These are phyloP conservation scores for Chloropsis cyanopogon DNA, from an alignment of 2,113 vertebrate genomes.

Conservation along the genomic window DNA sequence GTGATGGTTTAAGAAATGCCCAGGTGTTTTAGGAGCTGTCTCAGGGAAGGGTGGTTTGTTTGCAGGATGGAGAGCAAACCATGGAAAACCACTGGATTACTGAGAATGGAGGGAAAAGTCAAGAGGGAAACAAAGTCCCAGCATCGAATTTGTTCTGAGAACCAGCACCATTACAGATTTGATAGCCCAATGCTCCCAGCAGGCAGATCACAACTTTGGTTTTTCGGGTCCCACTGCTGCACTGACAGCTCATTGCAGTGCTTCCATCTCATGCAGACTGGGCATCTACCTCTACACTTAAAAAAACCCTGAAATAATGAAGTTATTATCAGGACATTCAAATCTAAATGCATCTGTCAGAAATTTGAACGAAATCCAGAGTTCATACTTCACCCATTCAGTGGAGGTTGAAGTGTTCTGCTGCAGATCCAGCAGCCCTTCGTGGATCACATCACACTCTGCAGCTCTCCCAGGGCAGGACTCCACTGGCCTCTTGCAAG, in stretches of 20 bases:
- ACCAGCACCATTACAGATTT: not conserved
- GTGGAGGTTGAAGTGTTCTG: constrained; percentile 58
- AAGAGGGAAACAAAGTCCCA: not conserved
- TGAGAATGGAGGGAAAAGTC: not conserved
- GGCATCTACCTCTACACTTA: not conserved
- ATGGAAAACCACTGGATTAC: not conserved
- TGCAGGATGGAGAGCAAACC: not conserved
- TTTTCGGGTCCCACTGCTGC: not conserved
- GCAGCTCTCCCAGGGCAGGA: not conserved
- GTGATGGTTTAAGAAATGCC: not conserved
- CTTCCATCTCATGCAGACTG: not conserved
- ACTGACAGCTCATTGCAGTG: not conserved
- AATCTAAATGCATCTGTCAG: not conserved
- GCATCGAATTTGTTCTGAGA: not conserved
- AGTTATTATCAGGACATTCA: not conserved
- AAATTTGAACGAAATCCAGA: not conserved
- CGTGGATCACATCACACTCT: constrained; percentile 36
- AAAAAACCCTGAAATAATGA: not conserved
- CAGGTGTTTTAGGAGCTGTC: not conserved
- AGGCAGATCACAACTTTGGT: not conserved
- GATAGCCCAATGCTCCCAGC: not conserved
- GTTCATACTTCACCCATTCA: constrained; percentile 76
- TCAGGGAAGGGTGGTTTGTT: not conserved
- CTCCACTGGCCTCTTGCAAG: constrained; percentile 17
- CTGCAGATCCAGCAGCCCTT: constrained; percentile 74